Evolutionary conservation across 2,113 vertebrate genomes (phyloP).

Genomic region (Psilopsiagon aurifrons): DNA sequence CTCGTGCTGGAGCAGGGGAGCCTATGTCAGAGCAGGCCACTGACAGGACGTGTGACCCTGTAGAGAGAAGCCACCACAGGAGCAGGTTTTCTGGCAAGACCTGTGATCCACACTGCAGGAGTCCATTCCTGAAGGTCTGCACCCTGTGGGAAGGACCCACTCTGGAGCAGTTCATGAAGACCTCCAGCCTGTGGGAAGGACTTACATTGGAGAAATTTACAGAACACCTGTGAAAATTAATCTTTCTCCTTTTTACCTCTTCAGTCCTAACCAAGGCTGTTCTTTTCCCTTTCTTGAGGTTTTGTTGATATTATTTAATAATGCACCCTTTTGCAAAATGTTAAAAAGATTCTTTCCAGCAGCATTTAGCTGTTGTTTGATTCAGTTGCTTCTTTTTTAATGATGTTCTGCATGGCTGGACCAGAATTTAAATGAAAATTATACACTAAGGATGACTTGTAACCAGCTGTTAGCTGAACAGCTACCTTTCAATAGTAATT

Average conservation of each 20-base stretch:
- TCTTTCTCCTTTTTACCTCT: background rate
- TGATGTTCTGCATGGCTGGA: background rate
- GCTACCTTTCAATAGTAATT: background rate
- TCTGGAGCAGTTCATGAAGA: background rate
- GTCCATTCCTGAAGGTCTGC: background rate
- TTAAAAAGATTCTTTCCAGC: background rate
- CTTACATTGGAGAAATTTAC: background rate
- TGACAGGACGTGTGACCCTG: background rate
- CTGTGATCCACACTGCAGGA: background rate
- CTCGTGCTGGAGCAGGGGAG: background rate
- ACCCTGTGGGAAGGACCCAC: rapidly evolving
- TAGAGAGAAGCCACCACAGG: background rate
- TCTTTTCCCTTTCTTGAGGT: background rate
- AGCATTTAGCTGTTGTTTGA: background rate
- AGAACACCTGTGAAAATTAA: background rate
- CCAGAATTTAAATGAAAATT: background rate
- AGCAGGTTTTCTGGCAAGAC: background rate
- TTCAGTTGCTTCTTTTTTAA: background rate
- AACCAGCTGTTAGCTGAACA: background rate
- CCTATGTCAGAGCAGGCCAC: background rate
- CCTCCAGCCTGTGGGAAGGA: rapidly evolving
- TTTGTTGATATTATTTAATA: background rate
- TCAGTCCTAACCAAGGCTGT: background rate
- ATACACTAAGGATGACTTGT: background rate
- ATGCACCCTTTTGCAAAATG: background rate